Evolutionary conservation across 2,888 invertebrate species (phyloP), one percentile per base, ranked within the genome.

Genomic region (Pyralis farinalis): DNA sequence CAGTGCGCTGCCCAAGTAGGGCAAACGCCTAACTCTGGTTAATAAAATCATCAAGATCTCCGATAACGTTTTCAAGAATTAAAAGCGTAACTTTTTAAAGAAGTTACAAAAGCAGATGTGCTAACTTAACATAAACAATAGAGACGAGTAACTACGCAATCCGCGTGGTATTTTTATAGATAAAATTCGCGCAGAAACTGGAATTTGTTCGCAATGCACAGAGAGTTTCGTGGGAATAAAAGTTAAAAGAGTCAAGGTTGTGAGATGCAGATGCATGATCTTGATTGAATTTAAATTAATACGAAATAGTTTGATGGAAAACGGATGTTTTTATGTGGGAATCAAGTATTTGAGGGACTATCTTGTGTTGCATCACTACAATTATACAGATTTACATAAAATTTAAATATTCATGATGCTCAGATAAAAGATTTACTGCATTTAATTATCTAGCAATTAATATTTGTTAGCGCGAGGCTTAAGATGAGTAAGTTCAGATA

Each of bases 91-190:
- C 56, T 67, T 73, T 72, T 58, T 59, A 71, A 78, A 75, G 56
- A 62, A 58, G 61, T 78, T 78, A 61, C 78, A 67, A 71, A 65
- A 72, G 49, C 51, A 55, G 58, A 59, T 79, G 72, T 77, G 74
- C 68, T 58, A 72, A 77, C 56, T 61, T 54, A 49, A 61, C 62
- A 63, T 64, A 71, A 68, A 86, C 85, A 86, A 86, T 83, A 65
- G 77, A 50, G 58, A 64, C 58, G 57, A 46, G 55, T 54, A 63
- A 56, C 53, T 59, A 49, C 64, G 72, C 64, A 76, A 74, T 58
- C 62, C 53, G 47, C 47, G 50, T 55, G 58, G 53, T 58, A 59
- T 65, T 64, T n/a, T 67, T 60, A 59, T 63, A 66, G 63, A 63
- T 59, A 58, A 62, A 53, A 55, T 58, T 60, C 46, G 53, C 51